These are phyloP conservation scores for Hylyphantes graminicola DNA, from an alignment of 1,140 invertebrate genomes.

Conservation along the genomic window DNA sequence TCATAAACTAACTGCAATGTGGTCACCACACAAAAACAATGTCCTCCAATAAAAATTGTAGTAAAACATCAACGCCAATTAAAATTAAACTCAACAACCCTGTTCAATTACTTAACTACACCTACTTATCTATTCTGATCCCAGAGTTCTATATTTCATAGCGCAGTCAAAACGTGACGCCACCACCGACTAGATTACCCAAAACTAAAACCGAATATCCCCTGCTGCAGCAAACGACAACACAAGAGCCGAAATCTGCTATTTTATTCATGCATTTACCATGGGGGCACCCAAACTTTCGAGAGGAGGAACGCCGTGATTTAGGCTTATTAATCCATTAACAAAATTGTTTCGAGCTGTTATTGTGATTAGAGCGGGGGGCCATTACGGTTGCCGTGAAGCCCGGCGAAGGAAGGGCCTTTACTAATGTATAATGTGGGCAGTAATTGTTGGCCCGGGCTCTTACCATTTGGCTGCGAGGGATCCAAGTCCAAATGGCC, in stretches of 20 bases:
- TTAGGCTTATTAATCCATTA: constrained; percentile 60
- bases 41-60: no score
- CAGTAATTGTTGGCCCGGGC: constrained; percentile 51
- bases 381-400: constrained; percentile 32
- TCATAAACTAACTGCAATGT: no score
- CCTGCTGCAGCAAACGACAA: background rate
- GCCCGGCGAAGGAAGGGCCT: background rate
- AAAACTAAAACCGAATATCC: background rate
- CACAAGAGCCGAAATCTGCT: constrained; percentile 6
- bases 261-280: constrained; percentile 57
- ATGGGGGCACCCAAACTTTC: constrained; percentile 37
- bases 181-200: background rate
- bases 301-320: constrained; percentile 34
- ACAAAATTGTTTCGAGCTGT: constrained; percentile 58
- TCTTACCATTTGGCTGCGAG: constrained; percentile 22
- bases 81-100: no score
- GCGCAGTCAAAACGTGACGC: no score
- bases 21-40: no score
- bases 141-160: no score
- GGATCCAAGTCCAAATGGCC: constrained; percentile 21
- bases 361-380: constrained; percentile 52
- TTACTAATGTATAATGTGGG: constrained; percentile 58
- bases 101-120: no score
- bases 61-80: no score
- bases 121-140: no score